phyloP scores from a whole-genome alignment of 2,797 vertebrate species.

The Bradypodion ventrale region DNA sequence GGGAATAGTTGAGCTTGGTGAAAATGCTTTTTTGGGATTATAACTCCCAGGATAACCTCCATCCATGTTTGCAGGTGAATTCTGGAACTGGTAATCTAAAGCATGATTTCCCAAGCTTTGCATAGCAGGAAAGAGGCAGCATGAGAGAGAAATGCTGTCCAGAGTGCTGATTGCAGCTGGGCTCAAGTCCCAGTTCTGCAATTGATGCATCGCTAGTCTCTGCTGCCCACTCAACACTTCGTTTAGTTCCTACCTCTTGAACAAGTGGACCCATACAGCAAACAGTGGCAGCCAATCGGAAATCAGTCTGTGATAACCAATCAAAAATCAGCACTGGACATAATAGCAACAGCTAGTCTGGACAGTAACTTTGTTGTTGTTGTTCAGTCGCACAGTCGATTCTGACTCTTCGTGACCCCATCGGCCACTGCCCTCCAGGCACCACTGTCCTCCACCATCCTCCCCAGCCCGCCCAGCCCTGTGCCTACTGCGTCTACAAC shows the following conservation, averaged over 20 bases:
- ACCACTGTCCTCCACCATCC: too few species aligned
- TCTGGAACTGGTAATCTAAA: background rate
- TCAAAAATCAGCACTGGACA: background rate
- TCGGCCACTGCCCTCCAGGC: too few species aligned
- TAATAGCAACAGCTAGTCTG: background rate
- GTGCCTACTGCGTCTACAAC: too few species aligned
- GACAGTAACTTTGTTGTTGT: too few species aligned
- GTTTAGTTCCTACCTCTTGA: background rate
- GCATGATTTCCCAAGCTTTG: background rate
- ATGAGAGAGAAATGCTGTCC: background rate
- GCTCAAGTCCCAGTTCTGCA: background rate
- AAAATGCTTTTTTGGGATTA: background rate
- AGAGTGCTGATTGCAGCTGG: background rate
- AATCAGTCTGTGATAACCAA: background rate
- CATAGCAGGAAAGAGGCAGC: background rate
- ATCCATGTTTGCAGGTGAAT: background rate
- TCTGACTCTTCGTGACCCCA: too few species aligned
- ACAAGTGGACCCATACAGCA: background rate
- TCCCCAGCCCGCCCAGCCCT: too few species aligned
- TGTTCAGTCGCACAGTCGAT: too few species aligned
- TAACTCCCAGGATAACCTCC: background rate
- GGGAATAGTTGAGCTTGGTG: background rate
- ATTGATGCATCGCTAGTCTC: background rate
- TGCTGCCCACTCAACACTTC: background rate
- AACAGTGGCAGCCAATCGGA: background rate